These are phyloP conservation scores for Melangyna quadrimaculata DNA, from an alignment of 2,888 invertebrate species.

Conservation along the genomic window DNA sequence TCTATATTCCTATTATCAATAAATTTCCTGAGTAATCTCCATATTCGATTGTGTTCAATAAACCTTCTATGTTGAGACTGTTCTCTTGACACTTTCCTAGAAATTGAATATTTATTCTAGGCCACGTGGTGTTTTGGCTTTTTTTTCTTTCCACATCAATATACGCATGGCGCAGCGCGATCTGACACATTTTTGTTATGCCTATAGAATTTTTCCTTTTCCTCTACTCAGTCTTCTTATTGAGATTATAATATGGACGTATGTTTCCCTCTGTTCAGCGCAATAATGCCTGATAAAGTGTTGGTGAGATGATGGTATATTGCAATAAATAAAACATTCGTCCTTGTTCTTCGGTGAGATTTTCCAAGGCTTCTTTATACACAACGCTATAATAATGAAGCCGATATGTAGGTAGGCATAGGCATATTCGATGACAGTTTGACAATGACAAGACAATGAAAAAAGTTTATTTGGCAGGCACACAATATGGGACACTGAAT, in stretches of 20 bases:
- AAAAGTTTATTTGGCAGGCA: neutral
- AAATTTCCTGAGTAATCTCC: constrained; percentile 8
- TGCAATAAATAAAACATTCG: constrained; percentile 12
- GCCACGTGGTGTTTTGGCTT: neutral
- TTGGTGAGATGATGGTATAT: neutral
- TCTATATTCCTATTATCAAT: neutral
- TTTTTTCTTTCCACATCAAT: neutral
- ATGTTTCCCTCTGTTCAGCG: neutral
- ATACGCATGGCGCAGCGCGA: neutral
- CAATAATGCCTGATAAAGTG: neutral
- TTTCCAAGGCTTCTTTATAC: constrained; percentile 11
- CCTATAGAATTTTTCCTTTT: neutral
- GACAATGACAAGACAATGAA: constrained; percentile 10
- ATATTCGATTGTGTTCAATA: constrained; percentile 25
- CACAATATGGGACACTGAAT: neutral
- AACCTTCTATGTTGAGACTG: constrained; percentile 2
- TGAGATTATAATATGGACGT: neutral
- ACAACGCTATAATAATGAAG: neutral
- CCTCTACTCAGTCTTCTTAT: neutral
- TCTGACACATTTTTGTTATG: constrained; percentile 5
- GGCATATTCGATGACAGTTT: constrained; percentile 13
- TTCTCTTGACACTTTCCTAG: constrained; percentile 2
- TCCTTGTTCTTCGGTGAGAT: neutral
- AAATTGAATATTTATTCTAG: constrained; percentile 18
- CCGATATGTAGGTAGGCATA: neutral